Conservation (phyloP, 2,113 vertebrate genomes). For the Spea bombifrons region DNA sequence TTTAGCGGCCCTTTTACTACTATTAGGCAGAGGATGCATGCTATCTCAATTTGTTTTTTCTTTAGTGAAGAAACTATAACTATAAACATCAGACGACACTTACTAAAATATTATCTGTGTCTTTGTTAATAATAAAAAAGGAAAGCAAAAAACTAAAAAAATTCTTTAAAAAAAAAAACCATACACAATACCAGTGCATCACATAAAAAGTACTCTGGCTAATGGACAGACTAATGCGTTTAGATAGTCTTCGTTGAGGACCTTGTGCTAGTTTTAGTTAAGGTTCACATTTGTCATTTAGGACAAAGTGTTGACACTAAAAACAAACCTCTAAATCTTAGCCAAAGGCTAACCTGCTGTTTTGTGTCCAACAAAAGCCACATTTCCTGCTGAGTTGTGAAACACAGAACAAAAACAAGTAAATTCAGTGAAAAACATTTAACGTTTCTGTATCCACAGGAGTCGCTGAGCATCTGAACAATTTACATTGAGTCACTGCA, state of each 20-base stretch:
- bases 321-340: conserved; percentile 46
- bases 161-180: neutral
- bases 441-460: conserved; percentile 35
- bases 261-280: conserved; percentile 34
- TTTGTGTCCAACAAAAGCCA: conserved; percentile 37
- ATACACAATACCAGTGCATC: neutral
- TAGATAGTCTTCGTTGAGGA: conserved; percentile 15
- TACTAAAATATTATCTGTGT: neutral
- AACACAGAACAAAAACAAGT: conserved; percentile 40
- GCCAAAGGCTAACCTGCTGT: conserved; percentile 38
- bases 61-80: no score
- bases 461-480: conserved; percentile 22
- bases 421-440: conserved; percentile 23
- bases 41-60: no score
- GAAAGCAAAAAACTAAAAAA: neutral
- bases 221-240: conserved; percentile 24
- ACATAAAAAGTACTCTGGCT: neutral
- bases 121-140: neutral
- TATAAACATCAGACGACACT: no score
- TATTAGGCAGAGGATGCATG: no score
- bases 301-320: conserved; percentile 47
- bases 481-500: conserved; percentile 2
- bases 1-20: no score
- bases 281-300: conserved; percentile 34
- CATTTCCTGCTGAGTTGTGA: conserved; percentile 34